Conservation (phyloP, 1,140 invertebrate species). For the Drosophila funebris region DNA sequence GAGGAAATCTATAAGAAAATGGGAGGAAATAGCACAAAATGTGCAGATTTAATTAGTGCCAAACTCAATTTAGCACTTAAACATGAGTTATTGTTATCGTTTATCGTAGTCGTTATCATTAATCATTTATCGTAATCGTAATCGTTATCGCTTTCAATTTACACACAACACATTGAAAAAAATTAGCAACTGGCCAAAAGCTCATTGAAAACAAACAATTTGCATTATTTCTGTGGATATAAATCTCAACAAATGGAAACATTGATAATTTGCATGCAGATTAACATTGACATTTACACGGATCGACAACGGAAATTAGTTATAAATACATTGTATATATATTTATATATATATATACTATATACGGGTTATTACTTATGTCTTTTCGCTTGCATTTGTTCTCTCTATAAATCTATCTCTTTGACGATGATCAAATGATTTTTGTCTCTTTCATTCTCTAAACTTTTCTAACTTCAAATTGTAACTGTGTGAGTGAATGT, state of each 20-base stretch:
- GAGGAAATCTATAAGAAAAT: slow-evolving; percentile 8
- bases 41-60: slow-evolving; percentile 73
- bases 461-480: slow-evolving; percentile 37
- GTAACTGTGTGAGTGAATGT: slow-evolving; percentile 21
- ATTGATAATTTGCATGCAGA: slow-evolving; percentile 21
- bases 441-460: background rate
- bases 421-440: slow-evolving; percentile 10
- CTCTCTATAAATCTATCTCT: background rate
- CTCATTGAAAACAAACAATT: slow-evolving; percentile 33
- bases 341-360: slow-evolving; percentile 42
- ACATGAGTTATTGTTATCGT: slow-evolving; percentile 42
- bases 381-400: slow-evolving; percentile 11
- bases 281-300: slow-evolving; percentile 54
- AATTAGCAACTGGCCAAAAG: slow-evolving; percentile 25
- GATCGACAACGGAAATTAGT: slow-evolving; percentile 55
- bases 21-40: slow-evolving; percentile 52
- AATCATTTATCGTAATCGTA: slow-evolving; percentile 19
- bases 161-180: slow-evolving; percentile 44
- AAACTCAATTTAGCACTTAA: slow-evolving; percentile 36
- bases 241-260: slow-evolving; percentile 9
- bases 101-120: slow-evolving; percentile 20
- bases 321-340: slow-evolving; percentile 48
- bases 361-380: slow-evolving; percentile 21
- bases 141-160: slow-evolving; percentile 32
- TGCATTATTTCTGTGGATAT: background rate